A percentile compares a stretch with the other conserved stretches of the same genome.
Conservation (phyloP, 2,888 invertebrate genomes). For the Eilema griseolum region DNA sequence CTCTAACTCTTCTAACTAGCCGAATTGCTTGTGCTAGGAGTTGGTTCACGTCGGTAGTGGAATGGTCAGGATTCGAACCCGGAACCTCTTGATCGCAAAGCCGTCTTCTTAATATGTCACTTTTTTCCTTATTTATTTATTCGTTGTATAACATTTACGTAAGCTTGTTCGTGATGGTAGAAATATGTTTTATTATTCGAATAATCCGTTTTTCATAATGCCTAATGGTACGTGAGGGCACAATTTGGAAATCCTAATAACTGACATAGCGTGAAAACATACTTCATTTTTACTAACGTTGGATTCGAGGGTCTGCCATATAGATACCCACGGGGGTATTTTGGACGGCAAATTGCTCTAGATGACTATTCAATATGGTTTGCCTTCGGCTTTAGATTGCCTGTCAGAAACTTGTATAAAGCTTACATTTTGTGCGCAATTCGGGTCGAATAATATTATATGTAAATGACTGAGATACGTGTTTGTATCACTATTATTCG, state of each 20-base stretch:
- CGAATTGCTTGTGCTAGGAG: too few species aligned
- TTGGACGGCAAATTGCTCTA: slow-evolving; percentile 68
- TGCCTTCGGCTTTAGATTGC: slow-evolving; percentile 56
- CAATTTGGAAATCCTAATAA: slow-evolving; percentile 55
- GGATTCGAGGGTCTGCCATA: slow-evolving; percentile 53
- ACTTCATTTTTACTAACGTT: slow-evolving; percentile 51
- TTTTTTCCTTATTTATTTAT: slow-evolving; percentile 26
- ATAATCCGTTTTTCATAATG: slow-evolving; percentile 46
- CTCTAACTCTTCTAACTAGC: too few species aligned
- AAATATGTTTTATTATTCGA: slow-evolving; percentile 49
- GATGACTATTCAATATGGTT: slow-evolving; percentile 71
- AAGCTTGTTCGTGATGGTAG: slow-evolving; percentile 32
- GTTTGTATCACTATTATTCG: slow-evolving; percentile 21
- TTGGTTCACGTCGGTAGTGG: too few species aligned
- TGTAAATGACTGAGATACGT: slow-evolving; percentile 27
- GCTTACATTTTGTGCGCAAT: slow-evolving; percentile 41
- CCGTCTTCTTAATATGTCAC: too few species aligned
- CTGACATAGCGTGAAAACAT: slow-evolving; percentile 51
- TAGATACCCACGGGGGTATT: slow-evolving; percentile 63
- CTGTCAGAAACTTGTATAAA: slow-evolving; percentile 56
- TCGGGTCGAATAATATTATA: slow-evolving; percentile 20
- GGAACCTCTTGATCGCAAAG: too few species aligned
- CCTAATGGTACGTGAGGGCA: slow-evolving; percentile 45
- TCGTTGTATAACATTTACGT: slow-evolving; percentile 24
- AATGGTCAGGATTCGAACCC: too few species aligned